Conservation (phyloP, 2,113 vertebrate genomes). For the Columba livia region DNA sequence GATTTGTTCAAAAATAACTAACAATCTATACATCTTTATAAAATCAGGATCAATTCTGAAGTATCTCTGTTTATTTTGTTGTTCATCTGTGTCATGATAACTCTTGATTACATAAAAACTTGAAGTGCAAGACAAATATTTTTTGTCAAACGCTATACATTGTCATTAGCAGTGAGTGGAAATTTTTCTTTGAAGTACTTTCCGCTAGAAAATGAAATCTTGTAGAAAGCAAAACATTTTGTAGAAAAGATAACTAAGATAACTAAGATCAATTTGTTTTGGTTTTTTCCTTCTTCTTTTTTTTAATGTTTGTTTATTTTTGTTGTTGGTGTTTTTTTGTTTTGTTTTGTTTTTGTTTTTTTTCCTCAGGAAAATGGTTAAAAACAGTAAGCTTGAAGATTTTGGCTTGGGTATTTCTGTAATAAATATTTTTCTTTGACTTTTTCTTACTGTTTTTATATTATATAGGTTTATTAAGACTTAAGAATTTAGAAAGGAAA, state of each 20-base stretch:
- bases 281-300: no score
- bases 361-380: background rate
- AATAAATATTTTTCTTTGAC: background rate
- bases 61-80: conserved; percentile 42
- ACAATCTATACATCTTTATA: conserved; percentile 36
- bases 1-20: conserved; percentile 1
- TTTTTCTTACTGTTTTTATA: background rate
- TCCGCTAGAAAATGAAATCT: background rate
- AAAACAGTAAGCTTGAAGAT: background rate
- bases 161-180: background rate
- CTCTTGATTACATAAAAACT: conserved; percentile 3
- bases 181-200: background rate
- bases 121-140: background rate
- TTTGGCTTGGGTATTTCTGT: background rate
- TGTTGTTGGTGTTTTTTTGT: no score
- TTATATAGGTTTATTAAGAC: background rate
- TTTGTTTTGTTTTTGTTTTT: no score
- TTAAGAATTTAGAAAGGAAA: background rate
- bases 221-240: background rate
- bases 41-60: conserved; percentile 4
- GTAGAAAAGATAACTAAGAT: background rate
- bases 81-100: background rate
- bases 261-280: background rate
- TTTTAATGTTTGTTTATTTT: background rate
- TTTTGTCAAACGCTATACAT: background rate